Evolutionary conservation across 2,888 invertebrate genomes (phyloP).

Genomic region (Dyspetes luteomarginatus): DNA sequence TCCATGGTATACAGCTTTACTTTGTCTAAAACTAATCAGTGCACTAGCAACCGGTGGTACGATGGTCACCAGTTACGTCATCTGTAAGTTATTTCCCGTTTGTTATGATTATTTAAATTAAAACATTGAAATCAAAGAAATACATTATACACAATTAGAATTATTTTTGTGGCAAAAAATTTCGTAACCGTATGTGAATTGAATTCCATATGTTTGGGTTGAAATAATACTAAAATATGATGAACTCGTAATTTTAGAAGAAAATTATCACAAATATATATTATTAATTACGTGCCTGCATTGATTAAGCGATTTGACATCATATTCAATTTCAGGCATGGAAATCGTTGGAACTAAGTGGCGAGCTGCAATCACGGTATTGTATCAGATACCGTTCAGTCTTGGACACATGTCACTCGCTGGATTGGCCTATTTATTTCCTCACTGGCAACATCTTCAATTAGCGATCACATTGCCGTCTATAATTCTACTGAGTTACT

Average conservation of each 20-base stretch:
- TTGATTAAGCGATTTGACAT: no score
- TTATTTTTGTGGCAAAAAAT: no score
- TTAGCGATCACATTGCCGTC: constrained; percentile 88
- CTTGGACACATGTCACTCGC: constrained; percentile 88
- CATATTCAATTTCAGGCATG: constrained; percentile 79
- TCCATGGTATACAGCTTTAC: constrained; percentile 87
- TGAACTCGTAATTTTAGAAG: no score
- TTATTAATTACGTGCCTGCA: no score
- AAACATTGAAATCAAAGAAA: no score
- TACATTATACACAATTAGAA: no score
- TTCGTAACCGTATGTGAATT: no score
- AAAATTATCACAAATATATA: no score
- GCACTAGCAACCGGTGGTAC: constrained; percentile 92
- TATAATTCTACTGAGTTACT: constrained; percentile 86
- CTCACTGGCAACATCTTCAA: constrained; percentile 89
- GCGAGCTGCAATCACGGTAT: constrained; percentile 86
- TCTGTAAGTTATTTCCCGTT: constrained; percentile 80
- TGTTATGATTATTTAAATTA: no score
- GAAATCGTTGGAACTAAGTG: constrained; percentile 84
- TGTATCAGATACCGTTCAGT: constrained; percentile 90
- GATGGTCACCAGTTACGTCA: constrained; percentile 89
- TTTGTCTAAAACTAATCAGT: constrained; percentile 88
- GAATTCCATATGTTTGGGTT: no score
- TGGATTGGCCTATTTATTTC: constrained; percentile 87
- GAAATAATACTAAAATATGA: no score